Base-by-base conservation (phyloP, 2,888 invertebrate species). In the Phoenoteleia sp. region DNA sequence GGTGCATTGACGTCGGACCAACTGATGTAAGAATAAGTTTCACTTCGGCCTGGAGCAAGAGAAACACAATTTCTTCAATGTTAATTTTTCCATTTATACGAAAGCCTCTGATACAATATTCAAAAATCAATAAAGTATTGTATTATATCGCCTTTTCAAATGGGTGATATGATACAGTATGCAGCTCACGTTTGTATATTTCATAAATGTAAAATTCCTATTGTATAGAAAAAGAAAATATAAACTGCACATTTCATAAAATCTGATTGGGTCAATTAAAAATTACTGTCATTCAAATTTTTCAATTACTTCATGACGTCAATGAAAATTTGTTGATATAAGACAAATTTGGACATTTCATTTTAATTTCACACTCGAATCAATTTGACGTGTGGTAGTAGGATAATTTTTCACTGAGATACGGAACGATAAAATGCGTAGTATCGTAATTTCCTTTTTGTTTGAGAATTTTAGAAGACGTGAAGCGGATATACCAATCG, bases 401-500 rank as follows among this genome's bases (percentile, higher is more conserved):
- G 11, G 33, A 33, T 11, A 9, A 33, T 33, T 33, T 33, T 33
- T 33, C 33, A 33, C 33, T 33, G 6, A 9, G 11, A 33, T 33
- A 42, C 23, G 15, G 7, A 39, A n/a, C 2, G 39, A 42, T 60
- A 42, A 33, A 62, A 62, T 33, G 4, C 9, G 6, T 6, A 2
- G 33, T 42, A 42, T 58, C 21, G 13, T 58, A 36, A 19, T 36
- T 66, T 33, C 11, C 33, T 33, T 69, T 69, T 54, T 54, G 67
- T 67, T 67, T 69, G 17, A 11, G 17, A 42, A 54, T 64, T 45
- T 27, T 39, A 36, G 25, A 25, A 27, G 54, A 42, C 54, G 17
- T 19, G 42, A 69, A 42, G 25, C 21, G 42, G 54, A 54, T 69
- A 69, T 69, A 49, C 52, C 67, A 52, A 52, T 52, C 67, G 67